phyloP scores from a whole-genome alignment of 2,113 vertebrate genomes.

The Xiphophorus hellerii region DNA sequence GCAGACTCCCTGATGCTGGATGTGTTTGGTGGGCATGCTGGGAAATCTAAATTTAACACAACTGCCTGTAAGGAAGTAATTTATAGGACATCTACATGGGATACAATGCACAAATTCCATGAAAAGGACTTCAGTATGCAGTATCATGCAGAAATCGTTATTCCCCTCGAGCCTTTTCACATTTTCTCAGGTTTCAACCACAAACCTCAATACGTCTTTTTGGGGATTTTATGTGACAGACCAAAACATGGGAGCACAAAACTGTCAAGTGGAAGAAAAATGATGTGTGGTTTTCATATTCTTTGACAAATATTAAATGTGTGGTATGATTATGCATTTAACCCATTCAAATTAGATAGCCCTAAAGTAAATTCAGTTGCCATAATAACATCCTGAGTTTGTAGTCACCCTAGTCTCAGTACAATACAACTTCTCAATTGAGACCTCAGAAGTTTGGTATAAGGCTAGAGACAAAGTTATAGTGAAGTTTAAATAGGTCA shows the following conservation, averaged over 20 bases:
- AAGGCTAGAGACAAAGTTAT: background rate
- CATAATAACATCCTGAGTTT: background rate
- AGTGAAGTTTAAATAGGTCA: background rate
- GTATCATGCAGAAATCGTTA: background rate
- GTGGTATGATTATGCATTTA: background rate
- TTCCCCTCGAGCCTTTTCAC: background rate
- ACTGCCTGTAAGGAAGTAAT: constrained; percentile 1
- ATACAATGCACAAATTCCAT: background rate
- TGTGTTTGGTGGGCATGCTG: constrained; percentile 59
- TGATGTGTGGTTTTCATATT: background rate
- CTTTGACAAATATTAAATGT: background rate
- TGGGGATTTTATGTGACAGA: background rate
- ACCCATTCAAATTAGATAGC: background rate
- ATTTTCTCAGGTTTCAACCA: background rate
- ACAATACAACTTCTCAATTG: background rate
- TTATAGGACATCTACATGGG: background rate
- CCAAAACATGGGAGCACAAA: background rate
- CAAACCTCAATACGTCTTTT: background rate
- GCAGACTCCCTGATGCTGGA: constrained; percentile 48
- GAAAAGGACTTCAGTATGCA: background rate
- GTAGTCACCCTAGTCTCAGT: background rate
- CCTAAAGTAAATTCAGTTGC: background rate
- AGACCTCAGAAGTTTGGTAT: too few species aligned
- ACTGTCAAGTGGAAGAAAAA: background rate
- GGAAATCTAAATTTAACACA: constrained; percentile 21